Evolutionary conservation across 2,113 vertebrate genomes (phyloP).

Genomic region (Cettia cetti): DNA sequence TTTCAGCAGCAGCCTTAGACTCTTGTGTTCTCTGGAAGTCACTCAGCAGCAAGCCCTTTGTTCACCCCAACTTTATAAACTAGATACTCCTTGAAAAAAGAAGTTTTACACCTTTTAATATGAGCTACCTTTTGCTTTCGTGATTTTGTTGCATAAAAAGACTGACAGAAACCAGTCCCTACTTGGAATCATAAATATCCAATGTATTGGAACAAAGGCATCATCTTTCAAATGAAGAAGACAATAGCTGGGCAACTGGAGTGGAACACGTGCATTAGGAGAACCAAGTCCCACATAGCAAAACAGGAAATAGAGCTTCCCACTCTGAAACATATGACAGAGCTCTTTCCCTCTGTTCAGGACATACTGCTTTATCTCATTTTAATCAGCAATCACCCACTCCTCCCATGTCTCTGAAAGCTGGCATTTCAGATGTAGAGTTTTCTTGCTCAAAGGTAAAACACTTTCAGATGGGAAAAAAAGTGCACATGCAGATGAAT

Average conservation of each 20-base stretch:
- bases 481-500: neutral
- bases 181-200: neutral
- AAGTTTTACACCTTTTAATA: neutral
- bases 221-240: neutral
- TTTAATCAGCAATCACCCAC: neutral
- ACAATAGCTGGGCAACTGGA: neutral
- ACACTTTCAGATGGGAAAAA: neutral
- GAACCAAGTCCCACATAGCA: neutral
- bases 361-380: neutral
- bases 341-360: neutral
- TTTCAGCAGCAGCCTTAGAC: neutral
- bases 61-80: neutral
- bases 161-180: neutral
- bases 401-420: neutral
- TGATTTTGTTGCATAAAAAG: neutral
- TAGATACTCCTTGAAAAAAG: neutral
- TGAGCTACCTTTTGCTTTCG: neutral
- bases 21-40: neutral
- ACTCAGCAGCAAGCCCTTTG: neutral
- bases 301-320: constrained; percentile 19
- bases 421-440: neutral
- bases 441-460: neutral
- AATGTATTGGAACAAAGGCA: neutral
- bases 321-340: neutral
- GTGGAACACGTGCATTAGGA: neutral